Percentiles rank a stretch among this genome's conserved stretches.
phyloP scores from a whole-genome alignment of 2,888 invertebrate genomes.

The Cryptus viduatorius region DNA sequence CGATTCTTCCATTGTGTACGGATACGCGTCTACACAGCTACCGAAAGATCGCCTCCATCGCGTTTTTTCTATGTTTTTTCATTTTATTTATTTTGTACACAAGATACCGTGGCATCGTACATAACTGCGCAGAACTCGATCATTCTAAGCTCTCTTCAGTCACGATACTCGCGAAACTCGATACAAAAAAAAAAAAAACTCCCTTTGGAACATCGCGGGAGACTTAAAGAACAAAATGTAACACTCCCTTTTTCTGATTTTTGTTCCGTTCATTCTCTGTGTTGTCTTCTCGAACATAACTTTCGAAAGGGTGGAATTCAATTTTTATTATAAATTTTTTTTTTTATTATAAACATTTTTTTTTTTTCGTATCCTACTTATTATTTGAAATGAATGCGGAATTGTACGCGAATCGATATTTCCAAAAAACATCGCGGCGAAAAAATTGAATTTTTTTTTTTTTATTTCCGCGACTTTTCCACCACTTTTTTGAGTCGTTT shows the following conservation, averaged over 20 bases:
- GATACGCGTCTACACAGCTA: background rate
- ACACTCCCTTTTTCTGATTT: background rate
- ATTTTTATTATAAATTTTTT: too few species aligned
- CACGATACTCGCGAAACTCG: background rate
- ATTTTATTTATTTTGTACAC: slow-evolving; percentile 8
- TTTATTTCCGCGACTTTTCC: too few species aligned
- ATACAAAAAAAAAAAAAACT: background rate
- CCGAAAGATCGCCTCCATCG: background rate
- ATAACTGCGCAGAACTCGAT: background rate
- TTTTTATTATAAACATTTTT: too few species aligned
- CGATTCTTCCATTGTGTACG: slow-evolving; percentile 4
- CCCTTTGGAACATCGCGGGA: background rate
- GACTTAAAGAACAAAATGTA: slow-evolving; percentile 24
- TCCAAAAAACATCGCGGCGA: too few species aligned
- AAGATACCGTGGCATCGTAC: background rate
- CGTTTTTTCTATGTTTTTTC: background rate
- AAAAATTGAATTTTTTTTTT: too few species aligned
- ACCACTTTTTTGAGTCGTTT: too few species aligned
- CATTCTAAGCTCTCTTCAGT: slow-evolving; percentile 13
- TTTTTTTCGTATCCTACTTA: too few species aligned
- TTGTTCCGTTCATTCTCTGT: background rate
- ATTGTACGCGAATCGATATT: too few species aligned
- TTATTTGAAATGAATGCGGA: too few species aligned
- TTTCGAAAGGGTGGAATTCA: too few species aligned
- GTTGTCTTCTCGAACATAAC: background rate